Percentiles rank a stretch among this genome's conserved stretches.
Evolutionary conservation across 2,113 vertebrate genomes (phyloP).

Genomic region (Regulus satrapa): DNA sequence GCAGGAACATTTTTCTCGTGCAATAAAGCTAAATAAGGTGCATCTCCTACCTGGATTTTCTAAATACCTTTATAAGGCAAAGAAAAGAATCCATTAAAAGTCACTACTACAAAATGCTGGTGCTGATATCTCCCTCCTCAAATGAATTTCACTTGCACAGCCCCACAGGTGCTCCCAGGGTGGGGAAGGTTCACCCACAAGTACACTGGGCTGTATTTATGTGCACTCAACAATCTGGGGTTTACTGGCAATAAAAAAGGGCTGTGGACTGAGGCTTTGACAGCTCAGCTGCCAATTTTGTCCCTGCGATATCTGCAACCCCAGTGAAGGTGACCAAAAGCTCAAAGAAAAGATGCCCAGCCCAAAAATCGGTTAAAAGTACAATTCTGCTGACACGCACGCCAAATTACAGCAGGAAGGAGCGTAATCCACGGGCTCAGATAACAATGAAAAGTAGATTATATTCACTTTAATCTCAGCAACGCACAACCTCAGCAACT

Average conservation of each 20-base stretch:
- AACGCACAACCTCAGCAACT: not conserved
- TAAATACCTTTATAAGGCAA: not conserved
- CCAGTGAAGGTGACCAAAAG: not conserved
- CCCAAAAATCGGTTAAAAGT: not conserved
- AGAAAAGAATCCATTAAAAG: not conserved
- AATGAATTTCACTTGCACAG: not conserved
- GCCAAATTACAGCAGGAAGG: not conserved
- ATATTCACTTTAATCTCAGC: constrained; percentile 48
- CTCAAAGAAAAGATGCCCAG: not conserved
- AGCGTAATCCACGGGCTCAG: not conserved
- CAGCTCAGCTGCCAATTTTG: not conserved
- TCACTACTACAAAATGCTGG: accelerated
- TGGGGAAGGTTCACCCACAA: not conserved
- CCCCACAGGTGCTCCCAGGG: not conserved
- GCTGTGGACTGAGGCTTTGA: not conserved
- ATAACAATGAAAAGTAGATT: constrained; percentile 36
- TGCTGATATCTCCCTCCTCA: not conserved
- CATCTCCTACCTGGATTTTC: not conserved
- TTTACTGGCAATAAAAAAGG: constrained; percentile 30
- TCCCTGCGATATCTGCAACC: not conserved
- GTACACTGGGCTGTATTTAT: not conserved
- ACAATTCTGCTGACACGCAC: not conserved
- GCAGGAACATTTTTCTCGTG: accelerated
- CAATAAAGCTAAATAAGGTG: not conserved
- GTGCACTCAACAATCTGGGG: not conserved